Evolutionary conservation across 2,888 invertebrate species (phyloP), one percentile per base, ranked within the genome.

Genomic region (Sinodicranocentrus sp.): DNA sequence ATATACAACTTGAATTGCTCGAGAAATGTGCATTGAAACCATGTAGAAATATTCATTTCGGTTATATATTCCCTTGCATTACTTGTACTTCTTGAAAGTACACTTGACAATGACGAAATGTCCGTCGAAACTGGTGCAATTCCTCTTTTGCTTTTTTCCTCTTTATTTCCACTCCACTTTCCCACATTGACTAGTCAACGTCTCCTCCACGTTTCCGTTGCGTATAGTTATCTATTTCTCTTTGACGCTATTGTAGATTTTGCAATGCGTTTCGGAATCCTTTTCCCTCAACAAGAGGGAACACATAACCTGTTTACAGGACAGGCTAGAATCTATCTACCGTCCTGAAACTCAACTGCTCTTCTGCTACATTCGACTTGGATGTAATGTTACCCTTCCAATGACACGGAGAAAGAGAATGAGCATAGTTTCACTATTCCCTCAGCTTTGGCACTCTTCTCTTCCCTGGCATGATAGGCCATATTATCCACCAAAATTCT

Each of bases 161-260:
- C n/a, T 48, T 15, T n/a, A 48, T 48, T 48, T 48, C 15, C 48
- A 48, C n/a, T 48, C 48, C n/a, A 3, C 48, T 6, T 33, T 33
- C 10, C 10, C 3, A 33, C 33, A 10, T 33, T 33, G 33, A 6
- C 33, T n/a, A 48, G 2, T n/a, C 48, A 48, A 3, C 15, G 2
- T 10, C 48, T 10, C n/a, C 13, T 48, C 15, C 48, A n/a, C 39
- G 48, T n/a, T 10, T n/a, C 13, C 48, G 3, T n/a, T 48, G 48
- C n/a, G n/a, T n/a, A n/a, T n/a, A n/a, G n/a, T n/a, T 39, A 39
- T 39, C 39, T 13, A 39, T 39, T 48, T 48, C n/a, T 48, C 33
- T 48, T 48, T 48, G 48, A n/a, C n/a, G n/a, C 15, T n/a, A n/a
- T 48, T 48, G 48, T 48, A n/a, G 15, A 48, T 10, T 48, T 48